These are phyloP conservation scores for Diadema setosum DNA, from an alignment of 35 echinoderm and acorn worm genomes.

Conservation along the genomic window DNA sequence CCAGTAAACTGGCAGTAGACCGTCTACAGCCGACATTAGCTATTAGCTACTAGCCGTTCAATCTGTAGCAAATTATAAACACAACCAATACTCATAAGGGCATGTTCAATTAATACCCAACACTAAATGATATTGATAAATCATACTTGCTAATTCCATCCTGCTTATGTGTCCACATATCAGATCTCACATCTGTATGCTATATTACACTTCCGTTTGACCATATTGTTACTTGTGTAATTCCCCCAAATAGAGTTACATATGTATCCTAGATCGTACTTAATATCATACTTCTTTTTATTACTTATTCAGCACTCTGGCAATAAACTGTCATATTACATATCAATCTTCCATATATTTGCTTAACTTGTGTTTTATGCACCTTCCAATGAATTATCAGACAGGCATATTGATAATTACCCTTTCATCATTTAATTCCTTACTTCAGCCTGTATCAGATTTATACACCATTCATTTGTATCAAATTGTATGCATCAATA, in stretches of 20 bases:
- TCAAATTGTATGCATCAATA: background rate
- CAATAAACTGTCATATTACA: background rate
- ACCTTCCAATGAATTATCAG: background rate
- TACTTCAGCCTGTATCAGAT: background rate
- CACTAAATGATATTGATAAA: background rate
- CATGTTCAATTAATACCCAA: background rate
- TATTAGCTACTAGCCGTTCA: too few relatives aligned
- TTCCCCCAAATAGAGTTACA: background rate
- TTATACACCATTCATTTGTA: background rate
- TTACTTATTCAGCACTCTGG: background rate
- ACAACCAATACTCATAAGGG: background rate
- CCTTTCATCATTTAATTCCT: background rate
- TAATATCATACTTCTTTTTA: background rate
- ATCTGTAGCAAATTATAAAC: too few relatives aligned
- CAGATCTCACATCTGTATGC: background rate
- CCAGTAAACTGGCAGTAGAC: too few relatives aligned
- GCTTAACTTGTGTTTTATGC: background rate
- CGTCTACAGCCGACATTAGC: too few relatives aligned
- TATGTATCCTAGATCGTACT: background rate
- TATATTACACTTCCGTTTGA: background rate
- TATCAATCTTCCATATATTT: background rate
- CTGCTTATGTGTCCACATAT: background rate
- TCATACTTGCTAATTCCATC: background rate
- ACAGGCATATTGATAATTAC: background rate
- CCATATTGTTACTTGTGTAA: background rate